Base-by-base conservation (phyloP, 2,888 invertebrate species). In the Periphyllus acericola region DNA sequence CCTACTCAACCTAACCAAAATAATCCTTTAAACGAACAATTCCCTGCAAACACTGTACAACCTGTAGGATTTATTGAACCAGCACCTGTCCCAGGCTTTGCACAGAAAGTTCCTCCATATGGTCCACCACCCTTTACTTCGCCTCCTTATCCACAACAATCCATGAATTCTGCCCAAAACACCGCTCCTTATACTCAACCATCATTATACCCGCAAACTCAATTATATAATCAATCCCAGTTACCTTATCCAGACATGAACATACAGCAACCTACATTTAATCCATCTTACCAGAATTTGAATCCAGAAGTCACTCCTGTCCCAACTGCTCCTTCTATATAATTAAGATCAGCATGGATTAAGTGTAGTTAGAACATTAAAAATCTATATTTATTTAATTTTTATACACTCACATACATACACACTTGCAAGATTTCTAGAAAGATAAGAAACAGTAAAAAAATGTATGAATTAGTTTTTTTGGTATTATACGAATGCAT, bases 251-350 rank as follows among this genome's bases (percentile, higher is more conserved):
- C 83, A 19, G 29, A 55, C 66, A 9, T 46, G 14, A 83, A 84
- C 25, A 21, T 46, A 40, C 89, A 83, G 21, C 89, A 83, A 52
- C 83, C 89, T 0, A 34, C 83, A n/a, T 79, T 83, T 32, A 79
- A 84, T 55, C 83, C 83, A 79, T 34, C 78, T 5, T 74, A 52
- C 79, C 76, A 34, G 3, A 76, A 36, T 76, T 76, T 52, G 29
- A 55, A 68, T 76, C 21, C 52, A 36, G 46, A 36, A 52, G 17
- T 40, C 36, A 25, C 71, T 36, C 9, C 83, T 76, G 34, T n/a
- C 68, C 71, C 81, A 92, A 75, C 72, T 14, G 71, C 55, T 21
- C 83, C 83, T 19, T 40, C 66, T 92, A 89, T 92, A 21, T 83
- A 83, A 83, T 66, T 6, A 21, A 36, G 32, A 36, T 46, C 1